Percentiles rank a stretch among this genome's conserved stretches.
Evolutionary conservation across 2,113 vertebrate genomes (phyloP).

Genomic region (Danionella cerebrum): DNA sequence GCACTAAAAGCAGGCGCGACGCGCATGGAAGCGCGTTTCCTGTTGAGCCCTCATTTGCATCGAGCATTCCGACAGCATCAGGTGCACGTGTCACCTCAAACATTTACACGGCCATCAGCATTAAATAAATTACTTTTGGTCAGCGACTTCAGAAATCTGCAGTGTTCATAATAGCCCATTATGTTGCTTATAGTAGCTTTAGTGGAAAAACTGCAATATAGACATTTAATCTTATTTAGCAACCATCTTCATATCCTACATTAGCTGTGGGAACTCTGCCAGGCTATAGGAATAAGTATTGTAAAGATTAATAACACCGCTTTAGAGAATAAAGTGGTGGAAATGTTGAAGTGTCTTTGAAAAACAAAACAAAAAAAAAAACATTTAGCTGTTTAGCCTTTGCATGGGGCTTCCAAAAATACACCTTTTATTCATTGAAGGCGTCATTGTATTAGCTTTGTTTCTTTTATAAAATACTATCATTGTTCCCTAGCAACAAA

Average conservation of each 20-base stretch:
- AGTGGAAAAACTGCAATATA: not conserved
- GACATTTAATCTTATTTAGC: slow-evolving; percentile 7
- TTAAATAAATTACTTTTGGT: not conserved
- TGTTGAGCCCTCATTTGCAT: not conserved
- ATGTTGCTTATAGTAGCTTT: not conserved
- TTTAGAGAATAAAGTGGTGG: slow-evolving; percentile 1
- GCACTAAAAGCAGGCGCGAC: slow-evolving; percentile 24
- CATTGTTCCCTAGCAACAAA: slow-evolving; percentile 48
- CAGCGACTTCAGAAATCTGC: not conserved
- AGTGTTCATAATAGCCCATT: not conserved
- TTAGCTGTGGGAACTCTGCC: not conserved
- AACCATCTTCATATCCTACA: not conserved
- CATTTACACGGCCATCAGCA: not conserved
- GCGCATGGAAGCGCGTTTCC: not conserved
- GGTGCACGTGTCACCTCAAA: not conserved
- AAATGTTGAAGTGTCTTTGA: not conserved
- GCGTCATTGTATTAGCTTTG: slow-evolving; percentile 21
- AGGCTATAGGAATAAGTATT: not conserved
- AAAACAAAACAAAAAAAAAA: too few species aligned
- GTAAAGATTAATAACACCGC: slow-evolving; percentile 14
- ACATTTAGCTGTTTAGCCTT: not conserved
- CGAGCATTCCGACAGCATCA: not conserved
- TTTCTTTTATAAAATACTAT: slow-evolving; percentile 36
- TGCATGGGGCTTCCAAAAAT: not conserved
- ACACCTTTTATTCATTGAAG: slow-evolving; percentile 27